Conservation (phyloP, 2,113 vertebrate genomes). For the Sceloporus undulatus region DNA sequence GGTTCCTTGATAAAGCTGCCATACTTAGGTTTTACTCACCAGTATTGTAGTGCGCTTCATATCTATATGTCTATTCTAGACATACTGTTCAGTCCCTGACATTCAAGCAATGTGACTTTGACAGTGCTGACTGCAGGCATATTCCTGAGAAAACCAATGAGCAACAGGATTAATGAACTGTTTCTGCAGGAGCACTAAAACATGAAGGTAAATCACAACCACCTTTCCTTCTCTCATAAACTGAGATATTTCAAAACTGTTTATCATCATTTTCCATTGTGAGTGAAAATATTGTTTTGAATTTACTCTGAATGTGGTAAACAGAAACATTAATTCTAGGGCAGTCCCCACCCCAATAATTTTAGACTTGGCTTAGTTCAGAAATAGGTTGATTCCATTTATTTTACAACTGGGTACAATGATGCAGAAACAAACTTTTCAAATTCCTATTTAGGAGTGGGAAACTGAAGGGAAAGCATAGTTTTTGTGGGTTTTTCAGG, state of each 20-base stretch:
- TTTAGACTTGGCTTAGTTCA: too few species aligned
- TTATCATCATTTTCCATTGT: conserved; percentile 15
- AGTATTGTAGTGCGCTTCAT: conserved; percentile 27
- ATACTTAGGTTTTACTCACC: neutral
- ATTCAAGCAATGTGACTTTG: conserved; percentile 44
- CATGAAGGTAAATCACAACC: conserved; percentile 31
- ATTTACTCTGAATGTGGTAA: neutral
- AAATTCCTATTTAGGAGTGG: too few species aligned
- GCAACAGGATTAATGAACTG: conserved; percentile 48
- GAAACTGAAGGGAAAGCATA: too few species aligned
- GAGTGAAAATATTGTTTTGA: conserved; percentile 10
- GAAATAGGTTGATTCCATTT: too few species aligned
- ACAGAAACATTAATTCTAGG: conserved; percentile 20
- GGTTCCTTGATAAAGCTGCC: neutral
- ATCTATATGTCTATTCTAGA: conserved; percentile 16
- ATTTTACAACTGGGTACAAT: too few species aligned
- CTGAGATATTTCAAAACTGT: conserved; percentile 16
- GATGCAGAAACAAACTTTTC: neutral
- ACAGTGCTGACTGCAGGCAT: conserved; percentile 15
- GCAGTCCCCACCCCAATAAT: neutral
- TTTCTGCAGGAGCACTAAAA: conserved; percentile 32
- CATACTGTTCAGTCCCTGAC: conserved; percentile 24
- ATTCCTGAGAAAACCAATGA: conserved; percentile 32
- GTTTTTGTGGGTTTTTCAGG: too few species aligned
- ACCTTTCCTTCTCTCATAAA: conserved; percentile 46